Conservation (phyloP, 2,797 vertebrate genomes). For the Masticophis lateralis region DNA sequence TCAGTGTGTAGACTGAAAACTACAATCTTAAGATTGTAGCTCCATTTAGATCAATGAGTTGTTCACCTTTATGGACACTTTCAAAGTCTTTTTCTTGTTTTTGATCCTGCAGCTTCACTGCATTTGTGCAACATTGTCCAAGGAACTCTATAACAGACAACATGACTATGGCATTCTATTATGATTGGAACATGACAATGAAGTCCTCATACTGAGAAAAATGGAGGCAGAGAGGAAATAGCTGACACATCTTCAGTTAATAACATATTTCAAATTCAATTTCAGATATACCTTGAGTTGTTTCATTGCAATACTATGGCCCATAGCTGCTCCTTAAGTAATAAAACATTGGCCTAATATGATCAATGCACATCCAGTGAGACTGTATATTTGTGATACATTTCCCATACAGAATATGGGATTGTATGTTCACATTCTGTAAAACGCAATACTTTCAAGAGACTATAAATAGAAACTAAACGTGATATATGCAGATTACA, state of each 20-base stretch:
- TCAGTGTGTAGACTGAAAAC: not conserved
- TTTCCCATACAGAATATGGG: not conserved
- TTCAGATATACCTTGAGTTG: not conserved
- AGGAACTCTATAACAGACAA: not conserved
- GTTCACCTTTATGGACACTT: not conserved
- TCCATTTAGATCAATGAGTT: not conserved
- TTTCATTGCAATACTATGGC: not conserved
- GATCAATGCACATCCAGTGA: not conserved
- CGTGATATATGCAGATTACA: not conserved
- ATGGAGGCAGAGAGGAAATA: not conserved
- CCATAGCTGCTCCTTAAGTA: not conserved
- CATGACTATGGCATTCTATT: not conserved
- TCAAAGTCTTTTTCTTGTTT: not conserved
- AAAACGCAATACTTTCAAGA: not conserved
- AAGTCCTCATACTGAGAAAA: not conserved
- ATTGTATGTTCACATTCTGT: not conserved
- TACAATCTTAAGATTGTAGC: not conserved
- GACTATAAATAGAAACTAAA: not conserved
- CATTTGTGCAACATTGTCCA: not conserved
- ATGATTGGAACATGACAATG: not conserved
- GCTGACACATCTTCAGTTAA: not conserved
- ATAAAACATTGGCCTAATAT: not conserved
- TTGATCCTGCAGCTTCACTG: not conserved
- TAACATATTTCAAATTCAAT: not conserved
- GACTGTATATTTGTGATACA: not conserved